Percentiles rank a stretch among this genome's conserved stretches.
phyloP scores from a whole-genome alignment of 53 echinoderm and acorn worm species.

The Apostichopus leukothele region DNA sequence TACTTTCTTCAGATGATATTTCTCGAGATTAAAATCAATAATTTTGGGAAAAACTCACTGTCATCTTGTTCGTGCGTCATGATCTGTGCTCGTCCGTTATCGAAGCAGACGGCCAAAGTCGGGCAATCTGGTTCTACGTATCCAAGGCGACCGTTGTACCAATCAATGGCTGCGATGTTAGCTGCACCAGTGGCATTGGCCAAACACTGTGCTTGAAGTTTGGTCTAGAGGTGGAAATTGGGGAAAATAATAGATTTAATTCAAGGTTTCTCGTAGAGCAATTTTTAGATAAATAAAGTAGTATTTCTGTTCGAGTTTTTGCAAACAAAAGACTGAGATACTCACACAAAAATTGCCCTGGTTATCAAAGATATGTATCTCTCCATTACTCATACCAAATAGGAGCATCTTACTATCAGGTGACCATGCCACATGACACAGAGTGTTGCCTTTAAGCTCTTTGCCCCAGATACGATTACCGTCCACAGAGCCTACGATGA shows the following conservation, averaged over 20 bases:
- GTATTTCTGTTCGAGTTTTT: too few species aligned
- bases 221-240: constrained; percentile 57
- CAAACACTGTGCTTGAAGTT: constrained; percentile 76
- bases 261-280: not conserved
- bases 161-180: constrained; percentile 88
- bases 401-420: constrained; percentile 85
- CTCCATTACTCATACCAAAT: constrained; percentile 97
- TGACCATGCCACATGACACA: constrained; percentile 95
- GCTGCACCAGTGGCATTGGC: constrained; percentile 93
- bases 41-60: constrained; percentile 61
- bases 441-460: constrained; percentile 81
- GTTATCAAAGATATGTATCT: constrained; percentile 92
- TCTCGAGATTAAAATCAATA: not conserved
- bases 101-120: constrained; percentile 91
- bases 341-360: constrained; percentile 96
- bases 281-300: too few species aligned
- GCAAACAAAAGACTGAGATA: not conserved
- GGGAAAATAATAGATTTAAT: not conserved
- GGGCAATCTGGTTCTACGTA: constrained; percentile 84
- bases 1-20: not conserved
- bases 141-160: constrained; percentile 86
- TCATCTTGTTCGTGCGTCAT: constrained; percentile 94
- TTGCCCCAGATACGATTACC: constrained; percentile 99
- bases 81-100: constrained; percentile 95
- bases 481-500: constrained; percentile 97